Base-by-base conservation (phyloP, 2,113 vertebrate genomes). In the Crotophaga sulcirostris region DNA sequence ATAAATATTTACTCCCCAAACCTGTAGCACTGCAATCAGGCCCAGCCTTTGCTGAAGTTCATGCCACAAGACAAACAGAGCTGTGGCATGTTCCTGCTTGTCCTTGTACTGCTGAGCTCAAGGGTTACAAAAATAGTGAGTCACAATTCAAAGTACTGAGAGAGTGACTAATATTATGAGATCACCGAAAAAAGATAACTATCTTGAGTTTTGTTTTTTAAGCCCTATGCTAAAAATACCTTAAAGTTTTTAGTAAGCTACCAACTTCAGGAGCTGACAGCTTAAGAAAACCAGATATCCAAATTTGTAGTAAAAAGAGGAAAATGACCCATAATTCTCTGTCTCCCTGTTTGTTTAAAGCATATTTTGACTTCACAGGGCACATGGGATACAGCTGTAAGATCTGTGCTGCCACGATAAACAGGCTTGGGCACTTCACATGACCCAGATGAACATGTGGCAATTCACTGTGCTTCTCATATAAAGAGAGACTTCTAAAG, bases 111-210 rank as follows among this genome's bases (percentile, higher is more conserved):
- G 84, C 64, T 86, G 82, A 60, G 77, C 84, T 49, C 69, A 54
- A 75, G 68, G 63, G 59, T 78, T 90, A 80, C 68, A 84, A 72
- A 92, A 94, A 91, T 0, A 89, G 11, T 51, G 84, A 94, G 69
- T 94, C 93, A 95, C 18, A 44, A 52, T 25, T 84, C 91, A 44
- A 63, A 94, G 93, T 70, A 13, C 80, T 10, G 16, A 5, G 80
- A 93, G 88, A 58, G 24, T 49, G 75, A 29, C 79, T 62, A 42
- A 59, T 52, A 26, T 55, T 45, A 78, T 34, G 76, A 95, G 89
- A 84, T 75, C 91, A 84, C 94, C 87, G 96, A 94, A 95, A 93
- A 91, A 95, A 96, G 95, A 73, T 87, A 96, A 72, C 55, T 69
- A n/a, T 24, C 40, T n/a, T 12, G 56, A 14, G 64, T 56, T 94